Conservation (phyloP, 1,140 invertebrate species). For the Nomia melanderi region DNA sequence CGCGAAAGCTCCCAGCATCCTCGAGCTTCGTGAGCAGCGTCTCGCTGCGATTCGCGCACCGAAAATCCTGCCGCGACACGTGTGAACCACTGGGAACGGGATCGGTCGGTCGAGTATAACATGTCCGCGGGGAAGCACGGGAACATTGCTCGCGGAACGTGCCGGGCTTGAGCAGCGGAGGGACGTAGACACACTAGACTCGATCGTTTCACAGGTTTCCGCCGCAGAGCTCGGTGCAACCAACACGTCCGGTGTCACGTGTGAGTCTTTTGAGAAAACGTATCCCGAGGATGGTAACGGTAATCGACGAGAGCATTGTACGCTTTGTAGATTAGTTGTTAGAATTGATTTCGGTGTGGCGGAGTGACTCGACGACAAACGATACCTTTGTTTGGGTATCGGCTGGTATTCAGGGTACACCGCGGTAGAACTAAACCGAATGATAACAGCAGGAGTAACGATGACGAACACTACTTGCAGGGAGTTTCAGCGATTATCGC, state of each 20-base stretch:
- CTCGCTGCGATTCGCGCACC: too few relatives aligned
- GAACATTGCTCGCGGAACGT: neutral
- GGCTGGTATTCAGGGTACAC: too few relatives aligned
- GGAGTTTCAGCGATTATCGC: too few relatives aligned
- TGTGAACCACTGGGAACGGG: neutral
- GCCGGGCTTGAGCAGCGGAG: too few relatives aligned
- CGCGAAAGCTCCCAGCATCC: conserved; percentile 34
- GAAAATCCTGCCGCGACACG: conserved; percentile 13
- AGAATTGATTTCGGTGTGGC: neutral
- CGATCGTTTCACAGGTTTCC: neutral
- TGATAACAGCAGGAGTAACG: too few relatives aligned
- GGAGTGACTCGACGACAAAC: neutral
- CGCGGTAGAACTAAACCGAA: too few relatives aligned
- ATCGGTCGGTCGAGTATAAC: neutral
- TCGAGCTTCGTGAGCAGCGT: neutral
- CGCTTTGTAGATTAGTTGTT: conserved; percentile 22
- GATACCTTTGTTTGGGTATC: neutral
- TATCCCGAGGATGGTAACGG: conserved; percentile 2
- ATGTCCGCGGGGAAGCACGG: neutral
- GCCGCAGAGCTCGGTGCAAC: too few relatives aligned
- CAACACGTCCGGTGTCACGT: conserved; percentile 27
- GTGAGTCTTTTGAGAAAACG: conserved; percentile 25
- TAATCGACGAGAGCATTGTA: conserved; percentile 4
- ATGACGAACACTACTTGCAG: too few relatives aligned
- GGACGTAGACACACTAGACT: neutral